phyloP scores from a whole-genome alignment of 1,140 invertebrate species.

The Spodoptera frugiperda region DNA sequence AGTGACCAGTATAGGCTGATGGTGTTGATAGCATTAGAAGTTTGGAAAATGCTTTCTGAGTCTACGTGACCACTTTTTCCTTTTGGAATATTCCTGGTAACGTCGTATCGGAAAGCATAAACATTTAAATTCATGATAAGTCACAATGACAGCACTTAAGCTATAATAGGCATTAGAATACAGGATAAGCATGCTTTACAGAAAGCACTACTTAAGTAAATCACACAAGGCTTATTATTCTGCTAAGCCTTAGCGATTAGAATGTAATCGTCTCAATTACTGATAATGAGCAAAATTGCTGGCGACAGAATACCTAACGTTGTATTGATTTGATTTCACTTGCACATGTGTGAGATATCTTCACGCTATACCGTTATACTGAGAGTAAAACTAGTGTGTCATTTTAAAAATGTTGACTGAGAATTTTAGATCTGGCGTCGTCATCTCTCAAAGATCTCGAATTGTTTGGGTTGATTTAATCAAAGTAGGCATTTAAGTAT shows the following conservation, averaged over 20 bases:
- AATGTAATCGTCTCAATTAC: conserved; percentile 2
- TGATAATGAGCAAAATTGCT: conserved; percentile 4
- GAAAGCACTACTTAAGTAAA: neutral
- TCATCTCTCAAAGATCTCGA: neutral
- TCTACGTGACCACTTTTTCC: no score
- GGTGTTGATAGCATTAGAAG: neutral
- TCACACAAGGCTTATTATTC: no score
- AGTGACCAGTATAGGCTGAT: no score
- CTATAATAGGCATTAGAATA: no score
- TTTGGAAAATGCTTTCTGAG: no score
- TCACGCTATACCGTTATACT: conserved; percentile 18
- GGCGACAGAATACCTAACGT: conserved; percentile 30
- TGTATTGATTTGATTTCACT: conserved; percentile 35
- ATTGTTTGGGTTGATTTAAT: no score
- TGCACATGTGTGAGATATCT: conserved; percentile 4
- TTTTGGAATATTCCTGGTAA: no score
- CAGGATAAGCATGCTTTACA: neutral
- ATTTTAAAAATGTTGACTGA: neutral
- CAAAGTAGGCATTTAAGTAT: neutral
- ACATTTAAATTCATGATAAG: no score
- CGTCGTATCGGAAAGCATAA: no score
- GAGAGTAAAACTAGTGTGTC: conserved; percentile 2
- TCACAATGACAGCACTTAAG: no score
- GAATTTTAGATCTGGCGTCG: neutral
- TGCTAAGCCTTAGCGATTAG: neutral